Evolutionary conservation across 2,888 invertebrate genomes (phyloP).

Genomic region (Xestia ashworthii): DNA sequence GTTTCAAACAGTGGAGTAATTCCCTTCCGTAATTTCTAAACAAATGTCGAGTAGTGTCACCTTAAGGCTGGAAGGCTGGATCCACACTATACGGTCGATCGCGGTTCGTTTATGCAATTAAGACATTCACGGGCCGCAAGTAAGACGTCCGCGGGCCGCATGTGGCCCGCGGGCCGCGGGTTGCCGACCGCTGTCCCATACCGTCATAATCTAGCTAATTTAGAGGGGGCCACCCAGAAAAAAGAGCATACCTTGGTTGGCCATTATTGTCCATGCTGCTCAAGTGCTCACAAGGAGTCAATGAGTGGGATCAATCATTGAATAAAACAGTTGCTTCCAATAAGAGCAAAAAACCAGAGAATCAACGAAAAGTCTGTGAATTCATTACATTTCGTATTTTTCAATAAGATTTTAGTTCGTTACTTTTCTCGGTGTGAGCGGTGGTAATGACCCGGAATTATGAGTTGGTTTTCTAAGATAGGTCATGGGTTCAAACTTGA

Average conservation of each 20-base stretch:
- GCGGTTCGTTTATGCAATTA: too few species aligned
- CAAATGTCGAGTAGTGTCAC: too few species aligned
- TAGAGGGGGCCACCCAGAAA: neutral
- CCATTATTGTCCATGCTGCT: neutral
- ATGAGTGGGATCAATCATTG: neutral
- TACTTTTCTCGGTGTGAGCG: neutral
- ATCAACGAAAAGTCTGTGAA: neutral
- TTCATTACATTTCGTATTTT: neutral
- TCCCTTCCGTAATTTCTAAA: too few species aligned
- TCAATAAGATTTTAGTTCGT: neutral
- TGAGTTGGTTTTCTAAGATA: neutral
- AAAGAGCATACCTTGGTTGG: neutral
- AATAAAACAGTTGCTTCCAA: neutral
- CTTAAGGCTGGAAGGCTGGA: too few species aligned
- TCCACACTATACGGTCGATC: too few species aligned
- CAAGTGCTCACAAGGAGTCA: neutral
- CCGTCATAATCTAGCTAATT: neutral
- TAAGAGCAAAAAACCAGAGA: neutral
- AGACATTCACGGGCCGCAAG: too few species aligned
- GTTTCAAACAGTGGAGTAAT: too few species aligned
- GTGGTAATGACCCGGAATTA: neutral
- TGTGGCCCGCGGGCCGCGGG: too few species aligned
- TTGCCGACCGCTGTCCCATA: too few species aligned
- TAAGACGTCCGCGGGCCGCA: too few species aligned
- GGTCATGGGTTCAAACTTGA: neutral